Percentiles rank a stretch among this genome's conserved stretches.
phyloP scores from a whole-genome alignment of 1,140 invertebrate species.

The fruit fly (Drosophila melanogaster) region Release_6_plus_ISO1_MT NT_033779.5:867001-867500 shows the following conservation, averaged over 20 bases:
- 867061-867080: conserved; percentile 36
- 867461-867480: too few relatives aligned
- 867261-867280: conserved; percentile 82
- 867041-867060: conserved; percentile 56
- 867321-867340: conserved; percentile 76
- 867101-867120: conserved; percentile 58
- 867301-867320: conserved; percentile 47
- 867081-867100: conserved; percentile 67
- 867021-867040: conserved; percentile 37
- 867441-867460: not conserved
- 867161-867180: conserved; percentile 37
- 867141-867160: conserved; percentile 10
- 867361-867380: conserved; percentile 24
- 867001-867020: conserved; percentile 63
- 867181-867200: conserved; percentile 67
- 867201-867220: conserved; percentile 17
- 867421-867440: conserved; percentile 12
- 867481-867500: too few relatives aligned
- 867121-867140: conserved; percentile 68
- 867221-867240: conserved; percentile 28
- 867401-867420: conserved; percentile 38
- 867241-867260: conserved; percentile 77
- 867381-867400: conserved; percentile 28
- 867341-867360: conserved; percentile 33
- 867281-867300: conserved; percentile 79